A percentile compares a stretch with the other conserved stretches of the same genome.
Evolutionary conservation across 1,140 invertebrate species (phyloP).

Genomic region (Hesperophylax magnus): DNA sequence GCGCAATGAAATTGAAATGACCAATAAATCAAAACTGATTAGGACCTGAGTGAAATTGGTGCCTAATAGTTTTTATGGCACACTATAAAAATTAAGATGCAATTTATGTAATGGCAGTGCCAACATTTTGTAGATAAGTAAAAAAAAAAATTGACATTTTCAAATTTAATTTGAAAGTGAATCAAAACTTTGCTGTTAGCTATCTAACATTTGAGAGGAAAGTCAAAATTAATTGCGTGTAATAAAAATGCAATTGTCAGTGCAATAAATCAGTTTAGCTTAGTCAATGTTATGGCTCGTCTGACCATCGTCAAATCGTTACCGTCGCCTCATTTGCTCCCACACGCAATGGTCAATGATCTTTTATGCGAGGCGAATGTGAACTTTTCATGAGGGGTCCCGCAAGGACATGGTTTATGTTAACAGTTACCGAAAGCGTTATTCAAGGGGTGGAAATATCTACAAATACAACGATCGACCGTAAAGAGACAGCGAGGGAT

Average conservation of each 20-base stretch:
- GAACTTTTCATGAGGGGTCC: slow-evolving; percentile 17
- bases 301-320: slow-evolving; percentile 45
- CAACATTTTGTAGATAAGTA: too few species aligned
- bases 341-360: slow-evolving; percentile 21
- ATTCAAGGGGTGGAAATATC: slow-evolving; percentile 26
- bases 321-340: slow-evolving; percentile 49
- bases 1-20: too few species aligned
- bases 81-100: too few species aligned
- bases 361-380: slow-evolving; percentile 38
- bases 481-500: slow-evolving; percentile 19
- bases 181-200: too few species aligned
- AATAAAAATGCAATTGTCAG: slow-evolving; percentile 47
- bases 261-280: background rate
- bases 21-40: too few species aligned
- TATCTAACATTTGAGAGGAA: background rate
- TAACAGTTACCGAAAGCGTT: slow-evolving; percentile 41
- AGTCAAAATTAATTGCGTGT: slow-evolving; percentile 10
- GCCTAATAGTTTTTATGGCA: too few species aligned
- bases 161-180: too few species aligned
- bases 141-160: too few species aligned
- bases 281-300: background rate
- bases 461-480: slow-evolving; percentile 13
- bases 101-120: too few species aligned
- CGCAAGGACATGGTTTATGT: slow-evolving; percentile 51
- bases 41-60: too few species aligned